Conservation (phyloP, 2,797 vertebrate species). For the Prionace glauca region DNA sequence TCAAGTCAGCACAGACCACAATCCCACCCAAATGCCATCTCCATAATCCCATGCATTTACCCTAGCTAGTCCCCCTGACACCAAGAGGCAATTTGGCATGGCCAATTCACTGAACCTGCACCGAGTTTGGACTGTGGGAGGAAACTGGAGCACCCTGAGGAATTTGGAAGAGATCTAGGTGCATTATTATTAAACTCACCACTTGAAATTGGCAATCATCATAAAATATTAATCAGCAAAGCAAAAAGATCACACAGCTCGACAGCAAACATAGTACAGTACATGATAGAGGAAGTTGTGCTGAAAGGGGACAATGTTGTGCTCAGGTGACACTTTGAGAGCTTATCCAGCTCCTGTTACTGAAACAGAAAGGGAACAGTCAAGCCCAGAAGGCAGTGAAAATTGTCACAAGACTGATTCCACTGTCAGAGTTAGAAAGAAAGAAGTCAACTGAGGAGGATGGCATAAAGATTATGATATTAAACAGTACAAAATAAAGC, state of each 20-base stretch:
- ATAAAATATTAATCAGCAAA: not conserved
- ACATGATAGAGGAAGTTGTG: not conserved
- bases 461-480: not conserved
- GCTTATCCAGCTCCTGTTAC: not conserved
- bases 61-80: no score
- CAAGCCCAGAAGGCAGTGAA: not conserved
- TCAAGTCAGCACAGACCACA: no score
- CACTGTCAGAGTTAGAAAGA: not conserved
- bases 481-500: not conserved
- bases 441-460: not conserved
- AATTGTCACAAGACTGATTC: not conserved
- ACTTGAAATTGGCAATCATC: not conserved
- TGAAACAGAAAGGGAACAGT: not conserved
- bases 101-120: no score
- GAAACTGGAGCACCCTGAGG: no score
- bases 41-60: no score
- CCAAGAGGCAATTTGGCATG: no score
- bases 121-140: no score
- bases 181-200: not conserved
- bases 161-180: no score
- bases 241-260: not conserved
- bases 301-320: not conserved
- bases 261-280: not conserved
- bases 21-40: no score
- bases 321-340: not conserved